A percentile compares a stretch with the other conserved stretches of the same genome.
These are phyloP conservation scores for Melanostoma scalare DNA, from an alignment of 2,888 invertebrate genomes.

Conservation along the genomic window DNA sequence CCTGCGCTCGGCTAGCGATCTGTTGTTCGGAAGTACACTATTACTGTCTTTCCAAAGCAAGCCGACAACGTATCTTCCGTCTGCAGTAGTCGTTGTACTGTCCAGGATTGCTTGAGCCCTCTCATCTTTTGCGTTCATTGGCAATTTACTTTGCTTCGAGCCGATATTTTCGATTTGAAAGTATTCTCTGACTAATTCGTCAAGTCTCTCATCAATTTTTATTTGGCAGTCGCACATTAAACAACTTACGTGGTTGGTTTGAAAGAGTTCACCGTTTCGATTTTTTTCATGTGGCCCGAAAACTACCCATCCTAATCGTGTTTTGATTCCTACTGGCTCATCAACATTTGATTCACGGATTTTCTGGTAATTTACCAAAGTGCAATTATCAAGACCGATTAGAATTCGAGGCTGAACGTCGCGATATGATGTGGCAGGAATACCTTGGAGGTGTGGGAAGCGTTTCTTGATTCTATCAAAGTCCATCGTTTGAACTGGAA, in stretches of 20 bases:
- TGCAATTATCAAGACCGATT: conserved; percentile 40
- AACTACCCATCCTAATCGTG: background rate
- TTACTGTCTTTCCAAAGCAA: too few species aligned
- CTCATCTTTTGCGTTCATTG: too few species aligned
- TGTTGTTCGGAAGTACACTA: too few species aligned
- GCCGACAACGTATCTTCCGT: too few species aligned
- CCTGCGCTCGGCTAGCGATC: too few species aligned
- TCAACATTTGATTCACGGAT: conserved; percentile 5
- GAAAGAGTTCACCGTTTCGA: background rate
- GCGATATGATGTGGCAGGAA: conserved; percentile 48
- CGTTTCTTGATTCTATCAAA: conserved; percentile 25
- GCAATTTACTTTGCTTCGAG: too few species aligned
- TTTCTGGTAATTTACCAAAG: background rate
- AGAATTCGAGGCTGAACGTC: conserved; percentile 34
- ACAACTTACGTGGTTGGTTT: background rate
- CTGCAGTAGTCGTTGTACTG: too few species aligned
- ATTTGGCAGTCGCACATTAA: too few species aligned
- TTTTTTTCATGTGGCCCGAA: background rate
- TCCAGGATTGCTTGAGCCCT: too few species aligned
- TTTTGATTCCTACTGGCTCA: conserved; percentile 3
- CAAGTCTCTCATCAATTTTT: too few species aligned
- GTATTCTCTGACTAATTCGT: too few species aligned
- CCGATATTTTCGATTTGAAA: too few species aligned
- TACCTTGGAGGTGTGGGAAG: conserved; percentile 40
- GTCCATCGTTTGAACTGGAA: conserved; percentile 43